Evolutionary conservation across 2,797 vertebrate genomes (phyloP).

Genomic region (Vespertilio murinus): DNA sequence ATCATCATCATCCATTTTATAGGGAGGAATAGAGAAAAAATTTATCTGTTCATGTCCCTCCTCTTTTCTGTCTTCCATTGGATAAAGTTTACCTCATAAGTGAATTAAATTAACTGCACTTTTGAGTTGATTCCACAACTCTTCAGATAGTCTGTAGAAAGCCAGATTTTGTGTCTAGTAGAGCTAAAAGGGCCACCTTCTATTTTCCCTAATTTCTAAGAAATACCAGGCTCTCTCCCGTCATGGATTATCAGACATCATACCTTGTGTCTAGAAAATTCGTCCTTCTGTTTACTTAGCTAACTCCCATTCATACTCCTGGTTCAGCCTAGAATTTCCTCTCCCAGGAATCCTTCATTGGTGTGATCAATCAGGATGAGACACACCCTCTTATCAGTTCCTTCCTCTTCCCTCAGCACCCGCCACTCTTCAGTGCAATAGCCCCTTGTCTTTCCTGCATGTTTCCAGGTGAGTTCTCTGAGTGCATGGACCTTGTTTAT

Average conservation of each 20-base stretch:
- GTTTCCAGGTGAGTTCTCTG: background rate
- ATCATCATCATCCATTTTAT: background rate
- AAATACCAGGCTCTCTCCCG: background rate
- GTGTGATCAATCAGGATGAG: background rate
- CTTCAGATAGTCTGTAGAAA: background rate
- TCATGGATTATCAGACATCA: background rate
- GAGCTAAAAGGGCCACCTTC: background rate
- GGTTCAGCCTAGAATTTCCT: background rate
- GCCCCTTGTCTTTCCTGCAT: background rate
- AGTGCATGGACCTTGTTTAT: background rate
- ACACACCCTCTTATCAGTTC: background rate
- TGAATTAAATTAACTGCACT: background rate
- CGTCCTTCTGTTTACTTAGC: background rate
- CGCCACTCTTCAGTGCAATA: background rate
- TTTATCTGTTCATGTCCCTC: background rate
- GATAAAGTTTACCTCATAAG: background rate
- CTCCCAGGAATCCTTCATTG: background rate
- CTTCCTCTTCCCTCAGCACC: background rate
- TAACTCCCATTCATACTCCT: background rate
- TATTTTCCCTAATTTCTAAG: background rate
- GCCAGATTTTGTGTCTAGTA: background rate
- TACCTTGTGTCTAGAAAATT: background rate
- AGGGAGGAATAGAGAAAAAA: background rate
- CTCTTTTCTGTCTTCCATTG: background rate
- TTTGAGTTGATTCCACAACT: background rate